Conservation (phyloP, 2,888 invertebrate species). For the Acleris laterana region DNA sequence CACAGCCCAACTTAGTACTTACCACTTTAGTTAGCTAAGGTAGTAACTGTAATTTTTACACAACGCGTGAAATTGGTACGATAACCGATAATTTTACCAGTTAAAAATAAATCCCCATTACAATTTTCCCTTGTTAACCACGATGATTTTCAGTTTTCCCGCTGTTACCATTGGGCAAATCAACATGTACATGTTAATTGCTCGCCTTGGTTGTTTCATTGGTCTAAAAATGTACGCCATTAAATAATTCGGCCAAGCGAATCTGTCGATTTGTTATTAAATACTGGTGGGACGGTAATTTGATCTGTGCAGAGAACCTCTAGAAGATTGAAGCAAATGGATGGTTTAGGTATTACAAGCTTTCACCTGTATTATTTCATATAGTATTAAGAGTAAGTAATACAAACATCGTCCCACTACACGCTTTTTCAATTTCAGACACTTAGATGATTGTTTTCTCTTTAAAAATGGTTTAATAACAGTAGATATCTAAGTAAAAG, state of each 20-base stretch:
- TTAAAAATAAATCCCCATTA: not conserved
- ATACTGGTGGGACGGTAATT: not conserved
- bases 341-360: constrained; percentile 6
- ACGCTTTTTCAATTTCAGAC: constrained; percentile 10
- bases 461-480: too few species aligned
- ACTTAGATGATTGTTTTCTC: too few species aligned
- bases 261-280: constrained; percentile 4
- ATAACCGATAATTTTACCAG: too few species aligned
- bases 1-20: too few species aligned
- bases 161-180: constrained; percentile 15
- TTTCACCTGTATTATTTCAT: constrained; percentile 4
- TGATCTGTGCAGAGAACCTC: too few species aligned
- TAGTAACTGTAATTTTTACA: too few species aligned
- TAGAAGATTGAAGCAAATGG: not conserved
- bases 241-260: constrained; percentile 21
- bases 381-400: not conserved
- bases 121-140: constrained; percentile 10
- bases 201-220: not conserved
- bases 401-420: not conserved
- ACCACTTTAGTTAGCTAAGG: too few species aligned
- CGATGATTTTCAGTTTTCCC: constrained; percentile 23
- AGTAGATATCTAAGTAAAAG: too few species aligned
- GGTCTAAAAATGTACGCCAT: not conserved
- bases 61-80: too few species aligned
- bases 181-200: constrained; percentile 24